phyloP scores from a whole-genome alignment of 2,888 invertebrate genomes.

The Phyllotreta striolata region DNA sequence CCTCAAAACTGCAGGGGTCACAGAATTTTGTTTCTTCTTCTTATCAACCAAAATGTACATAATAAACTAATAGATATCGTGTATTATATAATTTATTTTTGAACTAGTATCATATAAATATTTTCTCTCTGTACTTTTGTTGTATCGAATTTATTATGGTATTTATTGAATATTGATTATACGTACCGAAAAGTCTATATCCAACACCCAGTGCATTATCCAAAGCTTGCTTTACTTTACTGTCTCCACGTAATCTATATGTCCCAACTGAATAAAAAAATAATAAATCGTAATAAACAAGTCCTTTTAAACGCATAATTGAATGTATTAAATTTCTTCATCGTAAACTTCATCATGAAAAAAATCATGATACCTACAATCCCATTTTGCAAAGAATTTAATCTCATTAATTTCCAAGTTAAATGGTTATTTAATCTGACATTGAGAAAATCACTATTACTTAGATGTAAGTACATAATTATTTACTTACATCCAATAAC shows the following conservation, averaged over 20 bases:
- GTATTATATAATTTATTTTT: neutral
- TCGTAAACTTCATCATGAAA: too few species aligned
- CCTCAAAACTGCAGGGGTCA: too few species aligned
- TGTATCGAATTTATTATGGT: too few species aligned
- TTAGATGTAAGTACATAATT: too few species aligned
- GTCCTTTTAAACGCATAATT: too few species aligned
- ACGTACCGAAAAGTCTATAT: constrained; percentile 63
- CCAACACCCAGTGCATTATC: constrained; percentile 73
- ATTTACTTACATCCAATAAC: constrained; percentile 65
- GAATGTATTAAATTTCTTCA: too few species aligned
- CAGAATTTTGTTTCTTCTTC: too few species aligned
- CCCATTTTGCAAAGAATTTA: neutral
- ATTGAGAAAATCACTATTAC: too few species aligned
- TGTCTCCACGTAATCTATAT: constrained; percentile 65
- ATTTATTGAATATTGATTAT: constrained; percentile 3
- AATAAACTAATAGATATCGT: too few species aligned
- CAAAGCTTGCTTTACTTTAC: constrained; percentile 64
- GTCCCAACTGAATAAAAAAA: constrained; percentile 76
- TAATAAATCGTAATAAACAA: too few species aligned
- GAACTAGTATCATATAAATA: neutral
- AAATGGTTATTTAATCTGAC: too few species aligned
- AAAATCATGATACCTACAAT: constrained; percentile 10
- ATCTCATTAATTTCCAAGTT: neutral
- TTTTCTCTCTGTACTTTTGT: neutral
- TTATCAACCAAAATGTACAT: too few species aligned